Base-by-base conservation (phyloP, 1,140 invertebrate species). In the Protaetia brevitarsis region DNA sequence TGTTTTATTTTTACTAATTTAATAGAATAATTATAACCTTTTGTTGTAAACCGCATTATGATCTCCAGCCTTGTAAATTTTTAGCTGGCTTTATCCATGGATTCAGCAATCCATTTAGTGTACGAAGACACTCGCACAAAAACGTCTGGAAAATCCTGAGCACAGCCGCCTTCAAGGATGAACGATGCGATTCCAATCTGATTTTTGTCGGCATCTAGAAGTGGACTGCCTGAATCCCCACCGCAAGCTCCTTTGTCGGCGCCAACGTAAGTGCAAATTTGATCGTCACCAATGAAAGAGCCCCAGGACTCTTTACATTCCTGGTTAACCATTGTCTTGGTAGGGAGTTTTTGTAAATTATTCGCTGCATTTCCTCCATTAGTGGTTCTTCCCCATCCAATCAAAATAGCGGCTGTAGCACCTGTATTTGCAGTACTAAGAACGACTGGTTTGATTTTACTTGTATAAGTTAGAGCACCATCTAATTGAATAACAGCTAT, bases 101-200 rank as follows among this genome's bases (percentile, higher is more conserved):
- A n/a, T n/a, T n/a, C n/a, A n/a, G n/a, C n/a, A n/a, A 63, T 63
- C 82, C 82, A 85, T 28, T 45, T 21, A 2, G 68, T 34, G 69
- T 77, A 83, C 26, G 78, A 74, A 29, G 78, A 79, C 34, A 84
- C 75, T 26, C 82, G 76, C 0, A 79, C 81, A 73, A 80, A 87
- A 63, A 87, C 82, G 68, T 86, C 84, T 7, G 85, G 85, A 26
- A 78, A 79, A 4, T 82, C 82, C n/a, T 66, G 64, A 0, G 83
- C 85, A 71, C 85, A 87, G 19, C 41, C 41, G n/a, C 41, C 41
- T 3, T 84, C 84, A 13, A 80, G 73, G 6, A 84, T 84, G 77
- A 84, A 87, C 0, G 84, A 86, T 3, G 83, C 84, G 21, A 86
- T 77, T 6, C 85, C 86, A 57, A 84, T 11, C 34, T 59, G 57